phyloP scores from a whole-genome alignment of 2,888 invertebrate species.

The Epinotia brunnichana region DNA sequence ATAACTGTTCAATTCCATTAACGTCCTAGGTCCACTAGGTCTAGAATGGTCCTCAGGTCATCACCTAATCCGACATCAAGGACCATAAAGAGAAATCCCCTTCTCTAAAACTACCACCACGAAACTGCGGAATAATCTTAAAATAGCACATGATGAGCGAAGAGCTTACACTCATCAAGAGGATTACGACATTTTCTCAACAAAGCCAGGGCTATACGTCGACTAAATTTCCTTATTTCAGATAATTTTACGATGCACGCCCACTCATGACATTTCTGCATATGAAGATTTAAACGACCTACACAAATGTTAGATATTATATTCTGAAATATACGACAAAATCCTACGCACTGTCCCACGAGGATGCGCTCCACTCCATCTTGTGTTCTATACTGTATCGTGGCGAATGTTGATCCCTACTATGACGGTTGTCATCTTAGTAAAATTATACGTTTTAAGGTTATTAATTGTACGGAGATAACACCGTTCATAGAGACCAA shows the following conservation, averaged over 20 bases:
- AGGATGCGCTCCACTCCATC: too few relatives aligned
- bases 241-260: neutral
- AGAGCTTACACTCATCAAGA: constrained; percentile 7
- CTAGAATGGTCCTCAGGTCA: neutral
- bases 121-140: constrained; percentile 8
- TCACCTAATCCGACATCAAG: neutral
- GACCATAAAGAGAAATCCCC: neutral
- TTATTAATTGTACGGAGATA: too few relatives aligned
- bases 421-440: too few relatives aligned
- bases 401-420: too few relatives aligned
- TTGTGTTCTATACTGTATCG: too few relatives aligned
- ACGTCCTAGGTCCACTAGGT: neutral
- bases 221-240: neutral
- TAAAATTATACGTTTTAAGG: too few relatives aligned
- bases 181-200: neutral
- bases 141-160: constrained; percentile 10
- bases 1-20: neutral
- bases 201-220: neutral
- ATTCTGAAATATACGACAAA: neutral
- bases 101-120: neutral
- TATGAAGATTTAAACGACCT: neutral
- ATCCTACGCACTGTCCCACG: neutral
- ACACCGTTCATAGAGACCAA: too few relatives aligned
- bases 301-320: neutral
- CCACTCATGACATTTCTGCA: neutral